Percentiles rank a stretch among this genome's conserved stretches.
Evolutionary conservation across 1,140 invertebrate species (phyloP).

Genomic region (Polypedilum vanderplanki): DNA sequence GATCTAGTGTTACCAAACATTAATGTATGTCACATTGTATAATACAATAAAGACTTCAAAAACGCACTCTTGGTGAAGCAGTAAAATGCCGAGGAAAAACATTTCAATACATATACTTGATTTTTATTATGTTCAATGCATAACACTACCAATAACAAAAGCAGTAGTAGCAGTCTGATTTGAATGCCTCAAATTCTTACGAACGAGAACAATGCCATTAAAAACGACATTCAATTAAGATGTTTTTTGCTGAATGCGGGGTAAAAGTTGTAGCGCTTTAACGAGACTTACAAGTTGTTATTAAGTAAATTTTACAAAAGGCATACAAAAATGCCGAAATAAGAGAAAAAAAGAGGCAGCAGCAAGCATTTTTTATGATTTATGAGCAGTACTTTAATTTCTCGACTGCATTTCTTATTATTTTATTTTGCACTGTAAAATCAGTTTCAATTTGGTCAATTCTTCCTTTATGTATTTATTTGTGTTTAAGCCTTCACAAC

Average conservation of each 20-base stretch:
- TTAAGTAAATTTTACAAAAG: slow-evolving; percentile 21
- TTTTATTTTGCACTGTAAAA: slow-evolving; percentile 2
- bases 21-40: not conserved
- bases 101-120: not conserved
- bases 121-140: not conserved
- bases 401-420: not conserved
- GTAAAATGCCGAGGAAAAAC: not conserved
- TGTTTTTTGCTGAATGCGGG: slow-evolving; percentile 1
- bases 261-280: not conserved
- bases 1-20: slow-evolving; percentile 1
- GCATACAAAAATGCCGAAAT: slow-evolving; percentile 6
- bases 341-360: not conserved
- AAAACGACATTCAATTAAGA: slow-evolving; percentile 28
- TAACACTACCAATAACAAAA: not conserved
- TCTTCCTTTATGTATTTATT: slow-evolving; percentile 13
- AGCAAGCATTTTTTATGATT: slow-evolving; percentile 19
- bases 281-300: slow-evolving; percentile 6
- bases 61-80: not conserved
- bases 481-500: not conserved
- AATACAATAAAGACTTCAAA: slow-evolving; percentile 14
- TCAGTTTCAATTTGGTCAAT: not conserved
- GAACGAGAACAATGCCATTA: slow-evolving; percentile 12
- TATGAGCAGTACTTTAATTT: slow-evolving; percentile 13
- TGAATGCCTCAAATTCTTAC: slow-evolving; percentile 17
- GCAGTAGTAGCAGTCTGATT: not conserved